These are phyloP conservation scores for Malaclemys terrapin DNA, from an alignment of 2,113 vertebrate genomes.

Conservation along the genomic window DNA sequence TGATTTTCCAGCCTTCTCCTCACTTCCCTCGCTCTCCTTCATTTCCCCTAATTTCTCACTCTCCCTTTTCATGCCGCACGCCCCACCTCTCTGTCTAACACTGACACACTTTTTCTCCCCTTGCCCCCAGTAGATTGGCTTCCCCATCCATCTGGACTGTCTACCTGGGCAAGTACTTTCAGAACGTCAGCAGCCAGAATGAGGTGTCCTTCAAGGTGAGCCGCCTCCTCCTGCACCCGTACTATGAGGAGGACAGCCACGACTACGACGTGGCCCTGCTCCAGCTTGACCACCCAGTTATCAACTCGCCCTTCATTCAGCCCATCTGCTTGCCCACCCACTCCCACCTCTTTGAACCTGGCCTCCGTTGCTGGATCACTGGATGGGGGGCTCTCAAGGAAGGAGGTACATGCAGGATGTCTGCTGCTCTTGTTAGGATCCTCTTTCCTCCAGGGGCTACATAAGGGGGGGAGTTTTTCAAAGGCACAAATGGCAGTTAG, in stretches of 20 bases:
- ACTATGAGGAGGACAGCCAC: constrained; percentile 88
- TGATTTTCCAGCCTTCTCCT: neutral
- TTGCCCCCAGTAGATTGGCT: constrained; percentile 77
- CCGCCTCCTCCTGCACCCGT: constrained; percentile 89
- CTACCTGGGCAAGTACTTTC: constrained; percentile 88
- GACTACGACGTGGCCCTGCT: constrained; percentile 94
- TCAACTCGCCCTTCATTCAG: constrained; percentile 76
- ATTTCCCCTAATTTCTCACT: neutral
- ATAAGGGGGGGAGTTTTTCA: neutral
- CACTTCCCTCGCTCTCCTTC: neutral
- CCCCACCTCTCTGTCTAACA: neutral
- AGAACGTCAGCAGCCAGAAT: constrained; percentile 79
- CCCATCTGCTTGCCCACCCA: constrained; percentile 90
- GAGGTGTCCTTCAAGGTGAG: constrained; percentile 89
- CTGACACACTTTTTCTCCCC: neutral
- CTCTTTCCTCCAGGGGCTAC: neutral
- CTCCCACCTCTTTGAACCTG: constrained; percentile 88
- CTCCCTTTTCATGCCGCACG: neutral
- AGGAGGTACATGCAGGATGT: constrained; percentile 79
- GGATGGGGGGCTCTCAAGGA: constrained; percentile 92
- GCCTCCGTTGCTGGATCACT: constrained; percentile 92
- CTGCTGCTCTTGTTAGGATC: neutral
- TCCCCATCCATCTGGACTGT: constrained; percentile 89
- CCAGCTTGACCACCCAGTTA: constrained; percentile 86
- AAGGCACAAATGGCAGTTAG: neutral